phyloP scores from a whole-genome alignment of 2,888 invertebrate genomes.

The Chrysopilus asiliformis region DNA sequence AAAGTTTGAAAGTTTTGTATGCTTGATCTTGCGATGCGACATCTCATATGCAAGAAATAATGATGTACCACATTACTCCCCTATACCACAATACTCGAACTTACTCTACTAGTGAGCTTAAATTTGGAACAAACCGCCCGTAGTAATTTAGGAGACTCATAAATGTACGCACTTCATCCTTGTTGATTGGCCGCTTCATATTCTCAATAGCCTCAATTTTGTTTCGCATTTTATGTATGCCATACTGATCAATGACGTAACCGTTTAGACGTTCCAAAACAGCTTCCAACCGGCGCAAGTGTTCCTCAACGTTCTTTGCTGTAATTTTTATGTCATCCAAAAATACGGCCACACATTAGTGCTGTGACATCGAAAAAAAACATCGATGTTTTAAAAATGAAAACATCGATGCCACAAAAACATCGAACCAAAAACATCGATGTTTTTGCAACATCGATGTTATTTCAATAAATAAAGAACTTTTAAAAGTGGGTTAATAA shows the following conservation, averaged over 20 bases:
- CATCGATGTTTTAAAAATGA: too few species aligned
- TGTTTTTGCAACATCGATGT: too few species aligned
- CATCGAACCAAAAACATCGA: too few species aligned
- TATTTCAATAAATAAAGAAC: too few species aligned
- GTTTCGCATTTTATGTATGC: conserved; percentile 21
- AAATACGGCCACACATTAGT: not conserved
- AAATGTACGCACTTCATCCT: conserved; percentile 20
- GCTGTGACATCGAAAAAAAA: too few species aligned
- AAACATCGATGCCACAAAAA: too few species aligned
- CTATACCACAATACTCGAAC: too few species aligned
- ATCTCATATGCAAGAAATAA: too few species aligned
- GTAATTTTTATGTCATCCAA: not conserved
- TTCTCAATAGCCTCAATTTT: conserved; percentile 24
- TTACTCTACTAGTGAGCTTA: conserved; percentile 19
- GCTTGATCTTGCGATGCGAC: too few species aligned
- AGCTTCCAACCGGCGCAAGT: conserved; percentile 17
- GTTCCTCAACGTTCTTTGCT: conserved; percentile 17
- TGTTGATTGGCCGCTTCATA: conserved; percentile 17
- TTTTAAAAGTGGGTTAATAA: too few species aligned
- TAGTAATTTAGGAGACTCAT: conserved; percentile 25
- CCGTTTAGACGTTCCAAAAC: conserved; percentile 19
- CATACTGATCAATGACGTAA: conserved; percentile 21
- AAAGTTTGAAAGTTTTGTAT: conserved; percentile 20
- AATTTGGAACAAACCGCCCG: conserved; percentile 22
- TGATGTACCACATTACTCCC: too few species aligned